Percentiles rank a stretch among this genome's conserved stretches.
These are phyloP conservation scores for Micrastur ruficollis DNA, from an alignment of 2,797 vertebrate species.

Conservation along the genomic window DNA sequence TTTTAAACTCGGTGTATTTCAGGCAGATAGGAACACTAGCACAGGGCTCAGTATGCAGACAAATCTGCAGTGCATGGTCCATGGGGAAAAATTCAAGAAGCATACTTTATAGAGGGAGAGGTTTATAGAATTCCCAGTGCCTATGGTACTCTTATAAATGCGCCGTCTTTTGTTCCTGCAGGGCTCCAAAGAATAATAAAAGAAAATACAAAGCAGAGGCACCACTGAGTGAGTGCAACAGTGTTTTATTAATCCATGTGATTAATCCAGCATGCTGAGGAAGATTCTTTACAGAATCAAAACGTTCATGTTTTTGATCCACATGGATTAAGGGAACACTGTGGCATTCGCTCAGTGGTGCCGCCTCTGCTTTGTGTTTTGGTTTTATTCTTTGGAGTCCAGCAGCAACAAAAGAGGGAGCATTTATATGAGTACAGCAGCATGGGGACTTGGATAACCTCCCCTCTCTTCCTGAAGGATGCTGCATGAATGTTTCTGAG, in stretches of 20 bases:
- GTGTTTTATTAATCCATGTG: slow-evolving; percentile 76
- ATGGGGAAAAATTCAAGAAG: slow-evolving; percentile 16
- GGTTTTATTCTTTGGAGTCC: slow-evolving; percentile 70
- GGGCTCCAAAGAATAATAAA: slow-evolving; percentile 63
- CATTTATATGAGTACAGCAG: slow-evolving; percentile 66
- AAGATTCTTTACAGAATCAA: slow-evolving; percentile 74
- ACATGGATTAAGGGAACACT: slow-evolving; percentile 75
- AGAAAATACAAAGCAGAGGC: slow-evolving; percentile 66
- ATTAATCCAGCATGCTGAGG: slow-evolving; percentile 79
- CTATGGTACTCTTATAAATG: slow-evolving; percentile 45
- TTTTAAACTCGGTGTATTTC: background rate
- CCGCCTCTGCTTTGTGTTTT: slow-evolving; percentile 70
- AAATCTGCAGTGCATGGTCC: background rate
- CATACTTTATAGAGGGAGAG: slow-evolving; percentile 8
- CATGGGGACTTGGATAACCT: slow-evolving; percentile 60
- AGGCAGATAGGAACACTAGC: background rate
- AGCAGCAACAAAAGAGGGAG: slow-evolving; percentile 69
- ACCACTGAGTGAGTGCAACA: slow-evolving; percentile 62
- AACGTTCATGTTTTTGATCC: slow-evolving; percentile 71
- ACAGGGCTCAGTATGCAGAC: background rate
- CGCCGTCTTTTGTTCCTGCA: slow-evolving; percentile 59
- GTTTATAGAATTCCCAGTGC: slow-evolving; percentile 41
- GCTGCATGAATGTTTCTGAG: slow-evolving; percentile 63
- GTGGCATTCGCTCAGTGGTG: slow-evolving; percentile 65
- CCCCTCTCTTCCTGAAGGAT: slow-evolving; percentile 34